Conservation (phyloP, 2,888 invertebrate genomes). For the Drosophila mayaguana region DNA sequence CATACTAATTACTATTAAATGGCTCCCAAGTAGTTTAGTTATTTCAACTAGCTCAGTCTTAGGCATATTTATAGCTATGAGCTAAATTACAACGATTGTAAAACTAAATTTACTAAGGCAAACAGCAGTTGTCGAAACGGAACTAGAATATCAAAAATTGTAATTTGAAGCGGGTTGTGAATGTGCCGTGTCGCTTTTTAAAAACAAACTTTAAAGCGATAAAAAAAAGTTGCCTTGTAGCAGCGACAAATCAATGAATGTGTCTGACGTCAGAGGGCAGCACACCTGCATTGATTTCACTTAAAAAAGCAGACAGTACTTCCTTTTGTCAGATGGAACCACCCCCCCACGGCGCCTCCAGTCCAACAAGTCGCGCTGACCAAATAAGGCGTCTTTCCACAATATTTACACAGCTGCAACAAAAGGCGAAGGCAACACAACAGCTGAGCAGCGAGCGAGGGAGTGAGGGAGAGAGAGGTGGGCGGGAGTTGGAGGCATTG, state of each 20-base stretch:
- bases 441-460: neutral
- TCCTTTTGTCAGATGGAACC: constrained; percentile 46
- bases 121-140: neutral
- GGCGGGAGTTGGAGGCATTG: neutral
- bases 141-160: constrained; percentile 4
- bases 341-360: neutral
- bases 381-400: constrained; percentile 57
- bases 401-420: constrained; percentile 60
- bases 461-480: neutral
- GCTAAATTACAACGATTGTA: neutral
- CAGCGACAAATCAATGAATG: constrained; percentile 23
- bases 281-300: constrained; percentile 70
- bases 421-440: constrained; percentile 25
- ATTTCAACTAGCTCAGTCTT: too few species aligned
- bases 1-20: too few species aligned
- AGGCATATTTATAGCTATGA: too few species aligned
- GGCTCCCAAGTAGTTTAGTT: too few species aligned
- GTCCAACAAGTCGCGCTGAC: constrained; percentile 15
- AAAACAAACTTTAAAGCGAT: constrained; percentile 1
- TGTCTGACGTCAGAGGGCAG: constrained; percentile 50
- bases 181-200: neutral
- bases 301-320: constrained; percentile 40
- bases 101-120: neutral
- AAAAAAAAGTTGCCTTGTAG: neutral
- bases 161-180: neutral